Conservation (phyloP, 2,113 vertebrate species). For the Pterocles orientalis region DNA sequence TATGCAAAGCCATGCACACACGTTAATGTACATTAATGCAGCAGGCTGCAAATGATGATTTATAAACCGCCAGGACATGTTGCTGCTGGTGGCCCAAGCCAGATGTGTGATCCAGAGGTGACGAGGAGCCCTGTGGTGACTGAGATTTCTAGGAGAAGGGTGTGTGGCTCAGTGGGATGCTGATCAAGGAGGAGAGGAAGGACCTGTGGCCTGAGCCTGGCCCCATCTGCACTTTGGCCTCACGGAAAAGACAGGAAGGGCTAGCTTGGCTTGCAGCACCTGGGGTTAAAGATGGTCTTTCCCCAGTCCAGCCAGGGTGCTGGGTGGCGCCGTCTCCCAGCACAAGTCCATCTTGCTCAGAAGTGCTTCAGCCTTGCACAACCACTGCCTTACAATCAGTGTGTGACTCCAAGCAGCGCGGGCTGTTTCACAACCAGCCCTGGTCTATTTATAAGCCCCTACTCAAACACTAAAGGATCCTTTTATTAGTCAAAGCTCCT, state of each 20-base stretch:
- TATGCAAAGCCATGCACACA: constrained; percentile 7
- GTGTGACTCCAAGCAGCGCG: not conserved
- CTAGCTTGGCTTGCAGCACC: not conserved
- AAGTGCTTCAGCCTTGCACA: not conserved
- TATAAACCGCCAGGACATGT: not conserved
- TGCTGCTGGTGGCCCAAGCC: not conserved
- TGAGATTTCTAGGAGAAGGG: not conserved
- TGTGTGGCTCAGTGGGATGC: not conserved
- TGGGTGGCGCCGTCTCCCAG: not conserved
- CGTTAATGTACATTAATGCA: not conserved
- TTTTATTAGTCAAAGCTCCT: not conserved
- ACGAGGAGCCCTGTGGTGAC: not conserved
- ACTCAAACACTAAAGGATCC: not conserved
- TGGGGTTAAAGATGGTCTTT: not conserved
- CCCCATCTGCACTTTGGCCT: not conserved
- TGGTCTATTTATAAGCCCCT: constrained; percentile 23
- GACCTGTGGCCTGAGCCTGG: not conserved
- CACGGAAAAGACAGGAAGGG: not conserved
- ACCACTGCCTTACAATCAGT: not conserved
- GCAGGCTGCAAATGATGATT: not conserved
- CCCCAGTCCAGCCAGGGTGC: not conserved
- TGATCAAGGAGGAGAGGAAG: not conserved
- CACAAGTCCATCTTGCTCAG: not conserved
- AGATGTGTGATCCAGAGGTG: not conserved
- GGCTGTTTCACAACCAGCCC: constrained; percentile 20